These are phyloP conservation scores for Willisornis vidua DNA, from an alignment of 2,113 vertebrate species.

Conservation along the genomic window DNA sequence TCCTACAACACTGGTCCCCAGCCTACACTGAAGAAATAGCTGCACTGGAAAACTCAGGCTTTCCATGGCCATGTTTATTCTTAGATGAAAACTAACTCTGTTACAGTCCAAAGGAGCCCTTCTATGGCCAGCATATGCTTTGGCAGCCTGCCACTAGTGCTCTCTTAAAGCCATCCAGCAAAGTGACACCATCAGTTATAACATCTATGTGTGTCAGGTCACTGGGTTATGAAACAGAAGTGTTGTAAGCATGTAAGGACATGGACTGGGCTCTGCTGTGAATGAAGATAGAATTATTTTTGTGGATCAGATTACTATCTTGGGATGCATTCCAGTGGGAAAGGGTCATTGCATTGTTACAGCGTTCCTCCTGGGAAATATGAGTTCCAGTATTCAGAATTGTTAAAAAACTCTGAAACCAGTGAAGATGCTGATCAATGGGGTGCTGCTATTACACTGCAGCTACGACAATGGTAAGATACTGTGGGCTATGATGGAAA, in stretches of 20 bases:
- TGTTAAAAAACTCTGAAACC: neutral
- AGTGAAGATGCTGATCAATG: neutral
- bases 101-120: neutral
- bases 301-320: neutral
- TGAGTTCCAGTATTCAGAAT: neutral
- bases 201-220: conserved; percentile 26
- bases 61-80: neutral
- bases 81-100: neutral
- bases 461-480: neutral
- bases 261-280: neutral
- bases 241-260: neutral
- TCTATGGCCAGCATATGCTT: neutral
- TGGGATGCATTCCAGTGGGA: neutral
- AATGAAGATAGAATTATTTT: neutral
- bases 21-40: neutral
- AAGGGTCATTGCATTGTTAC: neutral
- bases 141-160: neutral
- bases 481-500: neutral
- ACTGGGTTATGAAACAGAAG: conserved; percentile 22
- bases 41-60: neutral
- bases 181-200: neutral
- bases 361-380: neutral
- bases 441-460: neutral
- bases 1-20: neutral
- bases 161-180: neutral